Conservation (phyloP, 1,140 invertebrate genomes). For the Bombus terrestris region DNA sequence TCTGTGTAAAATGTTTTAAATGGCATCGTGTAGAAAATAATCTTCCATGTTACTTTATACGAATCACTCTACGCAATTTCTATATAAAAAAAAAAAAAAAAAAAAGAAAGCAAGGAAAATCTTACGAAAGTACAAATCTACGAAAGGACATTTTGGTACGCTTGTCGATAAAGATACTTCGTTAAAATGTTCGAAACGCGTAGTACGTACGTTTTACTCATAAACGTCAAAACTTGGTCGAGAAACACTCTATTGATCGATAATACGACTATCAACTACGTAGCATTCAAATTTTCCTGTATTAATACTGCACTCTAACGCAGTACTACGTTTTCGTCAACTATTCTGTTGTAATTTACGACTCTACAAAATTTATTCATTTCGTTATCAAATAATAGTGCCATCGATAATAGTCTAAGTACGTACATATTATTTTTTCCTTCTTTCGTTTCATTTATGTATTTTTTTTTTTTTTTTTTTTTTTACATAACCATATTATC, state of each 20-base stretch:
- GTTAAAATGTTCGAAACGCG: conserved; percentile 8
- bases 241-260: not conserved
- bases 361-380: not conserved
- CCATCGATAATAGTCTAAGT: not conserved
- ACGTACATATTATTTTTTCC: not conserved
- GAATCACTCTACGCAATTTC: not conserved
- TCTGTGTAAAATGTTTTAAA: not conserved
- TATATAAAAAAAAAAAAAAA: not conserved
- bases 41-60: not conserved
- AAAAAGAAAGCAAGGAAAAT: not conserved
- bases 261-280: not conserved
- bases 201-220: not conserved
- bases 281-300: not conserved
- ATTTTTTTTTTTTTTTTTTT: not conserved
- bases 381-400: not conserved
- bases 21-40: not conserved
- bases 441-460: not conserved
- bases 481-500: not conserved
- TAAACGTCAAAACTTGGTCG: conserved; percentile 4
- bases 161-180: not conserved
- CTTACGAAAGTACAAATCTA: conserved; percentile 28
- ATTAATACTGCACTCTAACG: conserved; percentile 5
- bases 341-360: not conserved
- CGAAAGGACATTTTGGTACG: conserved; percentile 8
- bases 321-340: conserved; percentile 13